These are phyloP conservation scores for Cyphomyrmex costatus DNA, from an alignment of 1,140 invertebrate genomes.

Conservation along the genomic window DNA sequence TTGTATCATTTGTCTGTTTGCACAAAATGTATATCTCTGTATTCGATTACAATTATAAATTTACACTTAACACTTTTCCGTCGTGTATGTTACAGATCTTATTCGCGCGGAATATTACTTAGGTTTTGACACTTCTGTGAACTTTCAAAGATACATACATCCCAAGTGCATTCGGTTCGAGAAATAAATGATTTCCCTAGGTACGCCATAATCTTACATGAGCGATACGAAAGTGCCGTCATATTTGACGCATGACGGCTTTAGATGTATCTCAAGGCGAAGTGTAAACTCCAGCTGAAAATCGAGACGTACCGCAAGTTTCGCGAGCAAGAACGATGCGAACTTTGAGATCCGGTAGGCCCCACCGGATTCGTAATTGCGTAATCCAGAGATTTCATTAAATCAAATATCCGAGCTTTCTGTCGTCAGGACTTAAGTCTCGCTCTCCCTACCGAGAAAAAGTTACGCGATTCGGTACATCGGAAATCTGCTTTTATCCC, in stretches of 20 bases:
- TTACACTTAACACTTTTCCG: neutral
- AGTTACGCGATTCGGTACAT: slow-evolving; percentile 78
- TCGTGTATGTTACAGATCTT: neutral
- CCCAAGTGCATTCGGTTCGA: slow-evolving; percentile 5
- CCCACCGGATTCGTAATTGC: slow-evolving; percentile 72
- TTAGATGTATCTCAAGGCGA: slow-evolving; percentile 33
- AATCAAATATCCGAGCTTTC: slow-evolving; percentile 73
- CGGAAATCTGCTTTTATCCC: slow-evolving; percentile 75
- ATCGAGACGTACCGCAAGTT: slow-evolving; percentile 59
- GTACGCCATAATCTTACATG: slow-evolving; percentile 17
- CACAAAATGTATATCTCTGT: neutral
- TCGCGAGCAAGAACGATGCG: slow-evolving; percentile 68
- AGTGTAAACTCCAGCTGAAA: slow-evolving; percentile 62
- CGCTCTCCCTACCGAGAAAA: slow-evolving; percentile 63
- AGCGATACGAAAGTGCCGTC: slow-evolving; percentile 27
- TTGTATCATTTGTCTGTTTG: neutral
- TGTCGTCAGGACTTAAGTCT: slow-evolving; percentile 75
- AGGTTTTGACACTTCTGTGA: neutral
- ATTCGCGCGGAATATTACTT: neutral
- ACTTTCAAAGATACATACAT: slow-evolving; percentile 5
- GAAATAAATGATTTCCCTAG: slow-evolving; percentile 47
- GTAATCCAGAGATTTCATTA: slow-evolving; percentile 76
- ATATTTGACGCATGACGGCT: slow-evolving; percentile 38
- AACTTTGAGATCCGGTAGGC: slow-evolving; percentile 79
- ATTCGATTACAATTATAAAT: neutral